Base-by-base conservation (phyloP, 53 echinoderm and acorn worm species). In the Holothuria scabra region DNA sequence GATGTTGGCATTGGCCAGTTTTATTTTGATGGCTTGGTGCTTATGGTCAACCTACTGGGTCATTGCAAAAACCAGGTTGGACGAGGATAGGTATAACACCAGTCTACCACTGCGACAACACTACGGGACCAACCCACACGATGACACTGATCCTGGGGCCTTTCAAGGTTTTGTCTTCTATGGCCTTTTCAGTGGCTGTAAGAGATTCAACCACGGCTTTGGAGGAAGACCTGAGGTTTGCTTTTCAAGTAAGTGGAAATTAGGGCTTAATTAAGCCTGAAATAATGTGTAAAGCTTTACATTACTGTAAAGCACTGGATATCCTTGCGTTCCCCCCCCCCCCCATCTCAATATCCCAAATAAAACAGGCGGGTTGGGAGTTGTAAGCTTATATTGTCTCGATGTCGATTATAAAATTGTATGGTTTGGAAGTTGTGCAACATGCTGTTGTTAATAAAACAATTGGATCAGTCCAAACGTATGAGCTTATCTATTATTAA, bases 141-240 rank as follows among this genome's bases (percentile, higher is more conserved):
- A 93, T 34, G 67, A 59, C 7, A 78, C 66, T 52, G 97, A 97
- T n/a, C 94, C 94, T 0, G 99, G 94, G 52, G 89, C 92, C 24
- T 92, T 92, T 86, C 65, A 46, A 25, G 97, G 97, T 2, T 63
- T 72, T 4, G 82, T 85, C 7, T 79, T 86, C 76, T 94, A 92
- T 32, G 97, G 97, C 16, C 86, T 97, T 21, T 88, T 94, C 67
- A 79, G 85, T 62, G 97, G 94, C 12, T 96, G 93, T 79, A 96
- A 96, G 90, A 91, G 80, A 83, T 93, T 96, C 85, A 96, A 96
- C 74, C 89, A 93, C 67, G 96, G 91, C 0, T 85, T 96, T 18
- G 96, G 96, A 35, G 93, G 83, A 23, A 64, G 96, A 44, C 60
- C 74, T 5, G 87, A 85, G 83, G 16, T 30, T 3, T 93, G 96